Evolutionary conservation across 1,140 invertebrate genomes (phyloP), one percentile per base, ranked within the genome.

Genomic region (Bombyx mandarina): DNA sequence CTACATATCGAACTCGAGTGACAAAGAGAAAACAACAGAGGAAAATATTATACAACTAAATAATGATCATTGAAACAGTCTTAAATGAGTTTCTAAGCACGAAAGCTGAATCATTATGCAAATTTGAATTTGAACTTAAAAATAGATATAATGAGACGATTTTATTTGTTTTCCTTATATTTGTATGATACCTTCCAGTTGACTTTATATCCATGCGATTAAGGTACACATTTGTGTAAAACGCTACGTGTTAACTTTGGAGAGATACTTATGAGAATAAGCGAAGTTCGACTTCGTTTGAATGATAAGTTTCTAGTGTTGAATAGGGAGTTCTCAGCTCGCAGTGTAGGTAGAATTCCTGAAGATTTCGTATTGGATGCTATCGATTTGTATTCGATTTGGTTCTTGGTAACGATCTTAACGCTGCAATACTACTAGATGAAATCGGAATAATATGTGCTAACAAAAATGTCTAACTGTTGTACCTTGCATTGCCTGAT

Each of bases 201-300:
- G 3, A 42, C 53, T 69, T 45, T 69, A 76, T 66, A 43, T 69
- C 69, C 43, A 48, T 43, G 69, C 52, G 45, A 57, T 66, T 69
- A 77, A 81, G 73, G 69, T 73, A 77, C 71, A 81, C 71, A 79
- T 81, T 81, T 81, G 75, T 75, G 72, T 74, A 76, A 79, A 79
- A 75, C 72, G 69, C 67, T 77, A 75, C 69, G 71, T 77, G 67
- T 64, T 77, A 75, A 76, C 67, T 81, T 76, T 76, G 73, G 77
- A 74, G 74, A 77, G 76, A 75, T 79, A 75, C 71, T 70, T 73
- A 72, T 66, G 67, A 76, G 74, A 76, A 73, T 76, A 78, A 69
- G 67, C 62, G 65, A 78, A 77, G 61, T 81, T 81, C 58, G 67
- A 77, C 71, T 71, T 65, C 65, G 59, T 69, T 77, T 73, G 75